Evolutionary conservation across 2,888 invertebrate genomes (phyloP).

Genomic region (Calliscelio sp.): DNA sequence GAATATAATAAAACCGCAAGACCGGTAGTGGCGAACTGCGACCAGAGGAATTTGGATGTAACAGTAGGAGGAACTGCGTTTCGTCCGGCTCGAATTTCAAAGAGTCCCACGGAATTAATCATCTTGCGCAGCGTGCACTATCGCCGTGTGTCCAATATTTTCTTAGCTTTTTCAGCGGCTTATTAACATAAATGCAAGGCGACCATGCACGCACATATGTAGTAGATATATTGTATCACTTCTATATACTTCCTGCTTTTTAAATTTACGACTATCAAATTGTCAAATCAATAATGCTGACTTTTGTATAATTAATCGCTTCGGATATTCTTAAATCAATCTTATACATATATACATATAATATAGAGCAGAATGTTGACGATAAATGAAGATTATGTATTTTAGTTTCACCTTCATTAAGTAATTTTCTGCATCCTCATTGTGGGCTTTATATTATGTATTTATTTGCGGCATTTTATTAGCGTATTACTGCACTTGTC

Average conservation of each 20-base stretch:
- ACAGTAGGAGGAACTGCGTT: conserved; percentile 47
- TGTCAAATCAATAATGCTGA: too few species aligned
- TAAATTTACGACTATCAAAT: neutral
- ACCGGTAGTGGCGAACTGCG: conserved; percentile 52
- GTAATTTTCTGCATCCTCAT: neutral
- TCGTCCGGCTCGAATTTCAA: conserved; percentile 64
- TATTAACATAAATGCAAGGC: conserved; percentile 60
- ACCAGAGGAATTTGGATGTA: conserved; percentile 47
- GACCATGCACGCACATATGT: conserved; percentile 13
- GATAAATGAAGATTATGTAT: too few species aligned
- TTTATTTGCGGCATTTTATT: conserved; percentile 13
- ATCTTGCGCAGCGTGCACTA: conserved; percentile 50
- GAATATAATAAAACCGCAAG: conserved; percentile 42
- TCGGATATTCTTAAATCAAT: too few species aligned
- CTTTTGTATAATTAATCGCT: too few species aligned
- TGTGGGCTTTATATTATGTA: neutral
- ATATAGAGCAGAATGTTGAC: too few species aligned
- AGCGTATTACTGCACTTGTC: conserved; percentile 9
- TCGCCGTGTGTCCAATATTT: conserved; percentile 61
- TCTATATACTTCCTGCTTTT: too few species aligned
- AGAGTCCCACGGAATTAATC: conserved; percentile 59
- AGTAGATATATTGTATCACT: too few species aligned
- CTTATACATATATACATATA: too few species aligned
- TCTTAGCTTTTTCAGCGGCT: conserved; percentile 58
- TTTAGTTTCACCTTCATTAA: conserved; percentile 4